A percentile compares a stretch with the other conserved stretches of the same genome.
Evolutionary conservation across 2,888 invertebrate species (phyloP).

Genomic region (Heliconius erato): DNA sequence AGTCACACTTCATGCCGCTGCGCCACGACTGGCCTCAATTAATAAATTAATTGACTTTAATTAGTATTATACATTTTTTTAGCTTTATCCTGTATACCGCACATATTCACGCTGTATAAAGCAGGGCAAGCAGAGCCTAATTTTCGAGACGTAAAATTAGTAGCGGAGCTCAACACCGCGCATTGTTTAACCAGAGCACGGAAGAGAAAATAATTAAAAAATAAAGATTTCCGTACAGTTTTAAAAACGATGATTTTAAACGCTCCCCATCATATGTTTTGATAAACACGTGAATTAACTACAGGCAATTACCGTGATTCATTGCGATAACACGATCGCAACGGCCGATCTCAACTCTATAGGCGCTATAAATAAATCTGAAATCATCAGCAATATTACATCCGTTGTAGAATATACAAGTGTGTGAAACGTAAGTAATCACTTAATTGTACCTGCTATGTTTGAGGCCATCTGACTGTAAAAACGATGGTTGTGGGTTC

Average conservation of each 20-base stretch:
- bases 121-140: background rate
- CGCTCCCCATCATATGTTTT: background rate
- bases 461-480: too few species aligned
- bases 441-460: too few species aligned
- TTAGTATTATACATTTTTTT: too few species aligned
- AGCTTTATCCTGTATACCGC: too few species aligned
- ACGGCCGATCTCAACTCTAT: slow-evolving; percentile 7
- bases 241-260: background rate
- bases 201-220: background rate
- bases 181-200: background rate
- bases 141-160: background rate
- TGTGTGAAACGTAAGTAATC: background rate
- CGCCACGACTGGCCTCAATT: too few species aligned
- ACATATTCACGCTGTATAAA: too few species aligned
- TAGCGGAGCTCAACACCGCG: background rate
- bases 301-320: slow-evolving; percentile 10
- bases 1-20: too few species aligned
- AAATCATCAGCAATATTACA: slow-evolving; percentile 13
- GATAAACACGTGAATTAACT: background rate
- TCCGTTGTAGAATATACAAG: background rate
- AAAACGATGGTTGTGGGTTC: too few species aligned
- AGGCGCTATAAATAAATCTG: slow-evolving; percentile 20
- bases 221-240: background rate
- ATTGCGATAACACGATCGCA: slow-evolving; percentile 2
- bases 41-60: too few species aligned